Base-by-base conservation (phyloP, 2,113 vertebrate species). In the Sylvicapra grimmia region DNA sequence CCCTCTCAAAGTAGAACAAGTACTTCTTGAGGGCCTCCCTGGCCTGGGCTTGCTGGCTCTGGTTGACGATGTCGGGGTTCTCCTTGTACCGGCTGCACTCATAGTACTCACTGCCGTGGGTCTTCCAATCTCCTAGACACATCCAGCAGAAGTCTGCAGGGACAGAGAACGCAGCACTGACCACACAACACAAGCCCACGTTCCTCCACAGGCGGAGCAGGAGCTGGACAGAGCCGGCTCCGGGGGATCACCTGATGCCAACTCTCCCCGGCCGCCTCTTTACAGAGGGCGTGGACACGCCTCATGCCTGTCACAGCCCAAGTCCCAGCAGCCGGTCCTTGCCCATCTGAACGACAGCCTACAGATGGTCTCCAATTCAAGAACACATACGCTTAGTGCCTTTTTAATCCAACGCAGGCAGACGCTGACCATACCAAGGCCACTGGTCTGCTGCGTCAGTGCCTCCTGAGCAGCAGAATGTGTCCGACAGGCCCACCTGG, bases 1-100 rank as follows among this genome's bases (percentile, higher is more conserved):
- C 99, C 99, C 99, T 99, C 99, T 99, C 99, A 98, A 99, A 99
- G 99, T 99, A 99, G 99, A 99, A 99, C 98, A 99, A 99, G 99
- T 99, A 99, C 99, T 99, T 99, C 99, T 99, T 99, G 97, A 99
- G 99, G 95, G 99, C 99, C 98, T 99, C 99, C 97, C 99, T 99
- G 98, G 99, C 99, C 98, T 99, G 99, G 97, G 99, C 99, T 99
- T 99, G 99, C 98, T 99, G 99, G 98, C 99, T 99, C 99, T 99
- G 99, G 99, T 99, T 99, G 98, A 99, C 99, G 97, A 99, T 99
- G 98, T 99, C 99, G 49, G 99, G 99, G 98, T 99, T 99, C 99
- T 99, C 99, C 99, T 99, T 99, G 99, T 99, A 99, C 98, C 99
- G 99, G 98, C 99, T 99, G 99, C 99, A 99, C 98, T 99, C 99